Conservation (phyloP, 2,888 invertebrate species). For the Scaptomyza tumidula region DNA sequence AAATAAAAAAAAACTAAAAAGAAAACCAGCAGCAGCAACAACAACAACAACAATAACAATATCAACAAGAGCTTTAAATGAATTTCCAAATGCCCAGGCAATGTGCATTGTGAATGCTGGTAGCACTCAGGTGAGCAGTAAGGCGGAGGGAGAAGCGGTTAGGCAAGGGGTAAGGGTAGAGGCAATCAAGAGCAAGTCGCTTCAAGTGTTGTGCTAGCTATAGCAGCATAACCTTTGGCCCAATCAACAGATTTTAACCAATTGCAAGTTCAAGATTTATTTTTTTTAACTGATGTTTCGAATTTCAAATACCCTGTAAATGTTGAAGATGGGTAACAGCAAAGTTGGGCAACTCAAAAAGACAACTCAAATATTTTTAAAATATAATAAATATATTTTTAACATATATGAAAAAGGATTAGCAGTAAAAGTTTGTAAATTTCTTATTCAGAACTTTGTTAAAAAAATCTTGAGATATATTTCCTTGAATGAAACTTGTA, state of each 20-base stretch:
- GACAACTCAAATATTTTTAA: not conserved
- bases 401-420: too few species aligned
- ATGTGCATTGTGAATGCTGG: constrained; percentile 40
- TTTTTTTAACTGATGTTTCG: constrained; percentile 14
- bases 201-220: constrained; percentile 1
- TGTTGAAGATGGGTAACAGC: accelerated
- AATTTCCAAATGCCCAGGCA: constrained; percentile 55
- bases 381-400: too few species aligned
- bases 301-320: constrained; percentile 16
- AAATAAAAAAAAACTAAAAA: constrained; percentile 37
- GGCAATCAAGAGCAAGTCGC: not conserved
- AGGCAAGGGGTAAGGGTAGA: too few species aligned
- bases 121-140: constrained; percentile 1
- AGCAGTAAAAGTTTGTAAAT: too few species aligned
- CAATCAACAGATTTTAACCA: constrained; percentile 50
- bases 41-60: constrained; percentile 15
- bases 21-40: constrained; percentile 16
- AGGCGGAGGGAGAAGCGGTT: not conserved
- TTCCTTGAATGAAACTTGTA: too few species aligned
- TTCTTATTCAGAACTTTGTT: too few species aligned
- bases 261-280: constrained; percentile 29
- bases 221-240: constrained; percentile 13
- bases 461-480: too few species aligned
- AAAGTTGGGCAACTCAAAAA: too few species aligned
- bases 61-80: constrained; percentile 47